Conservation (phyloP, 2,797 vertebrate species). For the Pangasius mekongensis region DNA sequence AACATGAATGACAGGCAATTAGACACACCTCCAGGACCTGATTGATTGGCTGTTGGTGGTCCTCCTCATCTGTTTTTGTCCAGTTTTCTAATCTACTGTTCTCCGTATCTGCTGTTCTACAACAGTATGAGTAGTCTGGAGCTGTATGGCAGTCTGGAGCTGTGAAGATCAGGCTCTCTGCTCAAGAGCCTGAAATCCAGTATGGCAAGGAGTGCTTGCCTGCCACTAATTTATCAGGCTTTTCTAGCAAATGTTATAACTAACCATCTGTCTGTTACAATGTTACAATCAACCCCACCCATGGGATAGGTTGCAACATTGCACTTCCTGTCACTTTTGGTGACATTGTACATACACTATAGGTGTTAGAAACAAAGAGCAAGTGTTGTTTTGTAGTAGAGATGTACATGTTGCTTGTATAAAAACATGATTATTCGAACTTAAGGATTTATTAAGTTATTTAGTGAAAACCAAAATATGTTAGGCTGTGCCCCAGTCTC, state of each 20-base stretch:
- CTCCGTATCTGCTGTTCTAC: not conserved
- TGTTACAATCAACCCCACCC: too few relatives aligned
- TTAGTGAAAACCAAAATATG: not conserved
- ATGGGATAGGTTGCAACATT: too few relatives aligned
- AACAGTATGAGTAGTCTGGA: not conserved
- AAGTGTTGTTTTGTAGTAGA: not conserved
- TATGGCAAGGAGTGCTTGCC: slow-evolving; percentile 39
- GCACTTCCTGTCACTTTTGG: too few relatives aligned
- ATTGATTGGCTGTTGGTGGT: not conserved
- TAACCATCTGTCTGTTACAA: too few relatives aligned
- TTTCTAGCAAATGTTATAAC: too few relatives aligned
- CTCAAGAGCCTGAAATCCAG: slow-evolving; percentile 20
- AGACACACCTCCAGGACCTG: not conserved
- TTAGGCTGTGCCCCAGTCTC: not conserved
- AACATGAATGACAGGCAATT: not conserved
- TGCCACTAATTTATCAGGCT: not conserved
- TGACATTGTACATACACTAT: too few relatives aligned
- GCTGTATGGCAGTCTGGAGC: not conserved
- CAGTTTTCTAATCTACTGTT: not conserved
- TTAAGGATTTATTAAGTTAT: not conserved
- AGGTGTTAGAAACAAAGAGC: too few relatives aligned
- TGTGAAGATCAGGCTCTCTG: slow-evolving; percentile 37
- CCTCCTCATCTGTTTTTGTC: not conserved
- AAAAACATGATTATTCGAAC: not conserved
- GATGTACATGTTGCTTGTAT: not conserved